These are phyloP conservation scores for Carposina sasakii DNA, from an alignment of 1,140 invertebrate species.

Conservation along the genomic window DNA sequence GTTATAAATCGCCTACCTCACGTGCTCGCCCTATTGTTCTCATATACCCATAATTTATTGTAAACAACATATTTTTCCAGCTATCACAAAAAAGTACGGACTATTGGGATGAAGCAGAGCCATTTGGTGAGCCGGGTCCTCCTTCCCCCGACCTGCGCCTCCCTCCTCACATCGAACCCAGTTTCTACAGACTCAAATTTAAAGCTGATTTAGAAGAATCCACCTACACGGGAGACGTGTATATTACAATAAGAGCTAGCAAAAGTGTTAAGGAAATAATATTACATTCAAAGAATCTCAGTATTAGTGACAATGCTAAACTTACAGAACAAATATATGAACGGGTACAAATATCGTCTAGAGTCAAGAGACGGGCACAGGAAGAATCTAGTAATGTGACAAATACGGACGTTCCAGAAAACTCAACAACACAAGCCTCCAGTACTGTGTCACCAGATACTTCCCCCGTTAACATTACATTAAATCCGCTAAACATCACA, in stretches of 20 bases:
- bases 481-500: too few species aligned
- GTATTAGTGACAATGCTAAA: slow-evolving; percentile 58
- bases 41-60: too few species aligned
- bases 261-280: slow-evolving; percentile 70
- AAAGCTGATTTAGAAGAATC: slow-evolving; percentile 75
- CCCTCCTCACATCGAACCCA: slow-evolving; percentile 75
- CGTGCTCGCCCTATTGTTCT: too few species aligned
- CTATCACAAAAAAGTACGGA: slow-evolving; percentile 41
- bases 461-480: neutral
- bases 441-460: neutral
- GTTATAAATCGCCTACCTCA: too few species aligned
- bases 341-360: slow-evolving; percentile 43
- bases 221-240: slow-evolving; percentile 76
- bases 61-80: slow-evolving; percentile 42
- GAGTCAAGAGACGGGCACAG: too few species aligned
- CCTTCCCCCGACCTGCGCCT: slow-evolving; percentile 68
- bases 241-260: slow-evolving; percentile 70
- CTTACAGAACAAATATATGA: slow-evolving; percentile 65
- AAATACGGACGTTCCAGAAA: too few species aligned
- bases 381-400: too few species aligned
- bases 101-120: slow-evolving; percentile 53
- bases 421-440: neutral
- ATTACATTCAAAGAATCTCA: slow-evolving; percentile 78
- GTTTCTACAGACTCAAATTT: slow-evolving; percentile 80
- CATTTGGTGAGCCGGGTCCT: slow-evolving; percentile 35